phyloP scores from a whole-genome alignment of 2,797 vertebrate genomes.

The Tamandua tetradactyla region DNA sequence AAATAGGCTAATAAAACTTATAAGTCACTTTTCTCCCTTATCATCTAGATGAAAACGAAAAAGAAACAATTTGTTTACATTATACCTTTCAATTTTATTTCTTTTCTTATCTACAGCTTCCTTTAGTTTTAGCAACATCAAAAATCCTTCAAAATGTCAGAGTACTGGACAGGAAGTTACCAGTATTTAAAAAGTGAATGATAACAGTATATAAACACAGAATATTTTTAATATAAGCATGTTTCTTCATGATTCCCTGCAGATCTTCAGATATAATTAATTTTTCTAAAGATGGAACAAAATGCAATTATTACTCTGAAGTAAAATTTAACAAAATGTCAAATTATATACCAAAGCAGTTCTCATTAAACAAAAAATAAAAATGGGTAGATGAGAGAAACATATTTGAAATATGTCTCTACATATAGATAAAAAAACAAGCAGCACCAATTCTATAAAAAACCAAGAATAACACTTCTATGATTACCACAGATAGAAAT shows the following conservation, averaged over 20 bases:
- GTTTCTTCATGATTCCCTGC: background rate
- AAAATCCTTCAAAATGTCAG: constrained; percentile 34
- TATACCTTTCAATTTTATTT: background rate
- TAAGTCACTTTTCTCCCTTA: background rate
- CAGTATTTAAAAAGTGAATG: constrained; percentile 46
- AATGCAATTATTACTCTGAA: background rate
- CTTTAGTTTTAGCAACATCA: constrained; percentile 42
- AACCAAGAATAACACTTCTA: constrained; percentile 25
- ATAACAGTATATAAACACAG: background rate
- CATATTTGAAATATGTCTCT: constrained; percentile 28
- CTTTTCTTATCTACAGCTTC: background rate
- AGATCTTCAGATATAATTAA: constrained; percentile 20
- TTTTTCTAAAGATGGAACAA: constrained; percentile 42
- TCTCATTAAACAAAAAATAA: constrained; percentile 21
- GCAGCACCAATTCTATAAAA: background rate
- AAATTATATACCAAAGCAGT: constrained; percentile 9
- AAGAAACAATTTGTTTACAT: background rate
- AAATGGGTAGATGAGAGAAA: background rate
- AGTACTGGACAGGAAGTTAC: constrained; percentile 1
- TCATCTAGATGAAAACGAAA: constrained; percentile 36
- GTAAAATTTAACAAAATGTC: constrained; percentile 37
- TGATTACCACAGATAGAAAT: constrained; percentile 11
- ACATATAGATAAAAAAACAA: constrained; percentile 34
- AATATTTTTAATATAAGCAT: constrained; percentile 32
- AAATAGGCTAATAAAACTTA: constrained; percentile 39